These are phyloP conservation scores for Andrena cerasifolii DNA, from an alignment of 1,140 invertebrate species.

Conservation along the genomic window DNA sequence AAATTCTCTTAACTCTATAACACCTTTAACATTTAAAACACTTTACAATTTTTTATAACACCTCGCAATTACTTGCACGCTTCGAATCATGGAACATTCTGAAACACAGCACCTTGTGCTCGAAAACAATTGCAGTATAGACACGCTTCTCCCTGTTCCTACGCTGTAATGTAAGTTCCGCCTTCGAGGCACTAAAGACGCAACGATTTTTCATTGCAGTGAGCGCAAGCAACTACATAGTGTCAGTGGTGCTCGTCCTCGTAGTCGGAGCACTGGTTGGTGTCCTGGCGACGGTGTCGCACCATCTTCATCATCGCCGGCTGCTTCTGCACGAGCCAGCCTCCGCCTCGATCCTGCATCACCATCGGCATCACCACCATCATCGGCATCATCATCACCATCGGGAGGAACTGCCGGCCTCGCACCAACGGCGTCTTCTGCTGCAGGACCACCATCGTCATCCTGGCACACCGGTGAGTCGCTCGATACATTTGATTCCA, in stretches of 20 bases:
- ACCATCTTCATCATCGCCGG: slow-evolving; percentile 78
- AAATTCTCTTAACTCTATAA: too few species aligned
- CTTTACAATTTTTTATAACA: too few species aligned
- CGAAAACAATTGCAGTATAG: too few species aligned
- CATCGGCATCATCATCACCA: slow-evolving; percentile 72
- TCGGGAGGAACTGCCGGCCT: slow-evolving; percentile 67
- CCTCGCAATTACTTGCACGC: too few species aligned
- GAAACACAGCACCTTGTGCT: too few species aligned
- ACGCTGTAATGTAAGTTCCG: too few species aligned
- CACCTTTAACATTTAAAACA: too few species aligned
- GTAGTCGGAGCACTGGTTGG: slow-evolving; percentile 75
- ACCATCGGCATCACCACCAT: slow-evolving; percentile 74
- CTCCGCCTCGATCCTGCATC: slow-evolving; percentile 70
- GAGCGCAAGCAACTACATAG: slow-evolving; percentile 76
- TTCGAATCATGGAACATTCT: too few species aligned
- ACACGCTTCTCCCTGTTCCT: too few species aligned
- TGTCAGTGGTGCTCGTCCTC: slow-evolving; percentile 78
- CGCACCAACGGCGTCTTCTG: slow-evolving; percentile 74
- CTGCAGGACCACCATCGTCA: slow-evolving; percentile 73
- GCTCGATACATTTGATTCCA: not conserved
- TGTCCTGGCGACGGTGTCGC: slow-evolving; percentile 77
- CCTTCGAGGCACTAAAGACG: too few species aligned
- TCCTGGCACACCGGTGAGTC: slow-evolving; percentile 75
- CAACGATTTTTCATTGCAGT: slow-evolving; percentile 64
- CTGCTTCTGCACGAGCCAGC: slow-evolving; percentile 71